Conservation (phyloP, 2,113 vertebrate genomes). For the Barnardius zonarius region DNA sequence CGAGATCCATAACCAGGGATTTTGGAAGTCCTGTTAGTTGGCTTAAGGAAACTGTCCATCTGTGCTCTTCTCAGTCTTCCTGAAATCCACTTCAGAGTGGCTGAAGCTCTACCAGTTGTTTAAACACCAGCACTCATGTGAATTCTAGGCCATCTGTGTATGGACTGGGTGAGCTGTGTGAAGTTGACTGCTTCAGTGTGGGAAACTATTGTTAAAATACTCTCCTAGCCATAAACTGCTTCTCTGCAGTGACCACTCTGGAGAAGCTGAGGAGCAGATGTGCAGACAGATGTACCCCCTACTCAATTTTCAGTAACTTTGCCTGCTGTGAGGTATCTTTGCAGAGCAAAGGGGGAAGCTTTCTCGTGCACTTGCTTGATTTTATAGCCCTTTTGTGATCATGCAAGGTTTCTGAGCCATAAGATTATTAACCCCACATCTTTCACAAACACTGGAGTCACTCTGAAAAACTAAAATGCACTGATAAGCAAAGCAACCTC, state of each 20-base stretch:
- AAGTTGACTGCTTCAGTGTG: background rate
- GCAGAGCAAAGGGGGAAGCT: background rate
- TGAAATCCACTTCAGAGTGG: background rate
- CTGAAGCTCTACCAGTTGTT: background rate
- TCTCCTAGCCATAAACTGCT: background rate
- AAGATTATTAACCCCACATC: background rate
- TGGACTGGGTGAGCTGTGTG: background rate
- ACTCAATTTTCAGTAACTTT: background rate
- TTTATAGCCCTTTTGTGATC: background rate
- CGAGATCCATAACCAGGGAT: background rate
- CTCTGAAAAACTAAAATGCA: background rate
- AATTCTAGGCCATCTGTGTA: background rate
- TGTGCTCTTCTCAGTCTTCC: background rate
- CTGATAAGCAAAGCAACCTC: background rate
- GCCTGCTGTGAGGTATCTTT: background rate
- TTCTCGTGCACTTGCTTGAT: background rate
- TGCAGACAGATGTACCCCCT: background rate
- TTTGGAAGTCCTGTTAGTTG: background rate
- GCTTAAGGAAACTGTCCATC: background rate
- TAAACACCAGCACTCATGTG: background rate
- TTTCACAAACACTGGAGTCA: background rate
- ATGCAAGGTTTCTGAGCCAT: background rate
- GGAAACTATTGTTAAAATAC: background rate
- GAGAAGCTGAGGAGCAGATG: background rate
- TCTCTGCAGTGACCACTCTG: background rate